These are phyloP conservation scores for Addax nasomaculatus DNA, from an alignment of 2,113 vertebrate genomes.

Conservation along the genomic window DNA sequence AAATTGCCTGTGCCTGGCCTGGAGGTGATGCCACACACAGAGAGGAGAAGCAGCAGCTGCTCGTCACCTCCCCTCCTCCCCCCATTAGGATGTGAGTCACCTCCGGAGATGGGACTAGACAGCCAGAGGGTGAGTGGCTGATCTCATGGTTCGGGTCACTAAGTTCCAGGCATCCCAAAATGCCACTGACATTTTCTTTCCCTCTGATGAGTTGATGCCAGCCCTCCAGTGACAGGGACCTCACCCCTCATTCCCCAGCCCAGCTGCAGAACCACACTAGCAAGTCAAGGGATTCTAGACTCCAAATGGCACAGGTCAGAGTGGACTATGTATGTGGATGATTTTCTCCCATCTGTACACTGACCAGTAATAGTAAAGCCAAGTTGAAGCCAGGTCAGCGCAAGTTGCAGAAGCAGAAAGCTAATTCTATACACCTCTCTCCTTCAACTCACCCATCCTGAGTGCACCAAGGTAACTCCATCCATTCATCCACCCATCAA, in stretches of 20 bases:
- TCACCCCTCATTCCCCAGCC: neutral
- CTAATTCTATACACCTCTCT: neutral
- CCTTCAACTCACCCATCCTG: neutral
- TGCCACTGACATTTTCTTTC: neutral
- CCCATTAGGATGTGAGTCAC: neutral
- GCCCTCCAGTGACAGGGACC: neutral
- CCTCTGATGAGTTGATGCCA: neutral
- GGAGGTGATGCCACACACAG: neutral
- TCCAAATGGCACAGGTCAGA: neutral
- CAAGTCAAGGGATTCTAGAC: neutral
- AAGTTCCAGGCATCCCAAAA: conserved; percentile 40
- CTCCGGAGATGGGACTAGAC: neutral
- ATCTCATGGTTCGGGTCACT: neutral
- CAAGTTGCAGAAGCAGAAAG: neutral
- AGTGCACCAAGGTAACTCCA: neutral
- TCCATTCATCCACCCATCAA: neutral
- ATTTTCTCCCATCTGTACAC: neutral
- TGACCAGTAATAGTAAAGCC: neutral
- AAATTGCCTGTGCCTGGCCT: neutral
- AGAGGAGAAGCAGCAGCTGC: neutral
- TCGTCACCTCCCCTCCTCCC: neutral
- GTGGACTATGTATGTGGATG: neutral
- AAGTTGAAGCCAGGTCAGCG: neutral
- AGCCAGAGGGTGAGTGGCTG: neutral
- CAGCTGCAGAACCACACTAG: neutral